Evolutionary conservation across 2,113 vertebrate species (phyloP), one percentile per base, ranked within the genome.

Genomic region (Pluvianellus socialis): DNA sequence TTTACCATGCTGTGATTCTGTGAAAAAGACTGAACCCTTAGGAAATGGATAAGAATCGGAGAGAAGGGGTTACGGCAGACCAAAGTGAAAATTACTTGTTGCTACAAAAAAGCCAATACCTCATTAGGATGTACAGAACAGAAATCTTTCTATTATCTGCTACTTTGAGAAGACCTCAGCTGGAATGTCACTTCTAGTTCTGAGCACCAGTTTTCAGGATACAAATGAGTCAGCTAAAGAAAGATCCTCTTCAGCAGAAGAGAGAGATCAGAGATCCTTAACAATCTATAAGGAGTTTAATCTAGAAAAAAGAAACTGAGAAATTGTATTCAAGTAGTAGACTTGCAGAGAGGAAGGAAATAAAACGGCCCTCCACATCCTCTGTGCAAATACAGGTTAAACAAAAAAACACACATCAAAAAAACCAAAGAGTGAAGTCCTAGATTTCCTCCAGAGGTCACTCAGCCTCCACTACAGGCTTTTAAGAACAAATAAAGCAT

Each of bases 121-220:
- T 55, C 47, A 35, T 71, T 13, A 86, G 22, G 88, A 94, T 44
- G 50, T 19, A 71, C 27, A 52, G 53, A 95, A 23, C 50, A 81
- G 27, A 92, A 92, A 91, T 33, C 62, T 12, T 77, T 72, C 35
- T 59, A 73, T n/a, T 50, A 10, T n/a, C 23, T 1, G 44, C 55
- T 79, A 47, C 38, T 77, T 86, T 72, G 30, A 81, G 68, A 77
- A 83, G 38, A 91, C 44, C 42, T 86, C 93, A 80, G 89, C 68
- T 92, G 70, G 38, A 92, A 88, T 75, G 83, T 30, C 79, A 66
- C 56, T 82, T 92, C 81, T 35, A 65, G 56, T 44, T 92, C 74
- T 59, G 44, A 97, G 84, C 80, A 94, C 61, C 84, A 87, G 16
- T 87, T 75, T 95, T 91, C 77, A 52, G 44, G 56, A 81, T 91